Evolutionary conservation across 2,888 invertebrate species (phyloP).

Genomic region (Brachypterus glaber): DNA sequence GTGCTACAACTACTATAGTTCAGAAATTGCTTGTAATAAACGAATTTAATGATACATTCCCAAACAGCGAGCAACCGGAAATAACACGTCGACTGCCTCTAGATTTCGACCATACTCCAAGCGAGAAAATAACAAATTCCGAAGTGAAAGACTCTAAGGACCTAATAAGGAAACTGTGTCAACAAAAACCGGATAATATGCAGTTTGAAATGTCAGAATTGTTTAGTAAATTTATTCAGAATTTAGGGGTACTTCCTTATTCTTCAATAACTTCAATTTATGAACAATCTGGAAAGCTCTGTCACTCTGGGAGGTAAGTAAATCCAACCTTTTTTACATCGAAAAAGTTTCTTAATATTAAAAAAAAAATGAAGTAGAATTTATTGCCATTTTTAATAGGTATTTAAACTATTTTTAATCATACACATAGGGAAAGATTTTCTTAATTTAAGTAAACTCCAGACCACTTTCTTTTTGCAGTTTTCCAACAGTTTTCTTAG

Average conservation of each 20-base stretch:
- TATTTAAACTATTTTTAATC: too few relatives aligned
- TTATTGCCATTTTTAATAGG: too few relatives aligned
- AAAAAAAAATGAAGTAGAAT: too few relatives aligned
- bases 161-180: conserved; percentile 60
- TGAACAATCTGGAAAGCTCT: conserved; percentile 53
- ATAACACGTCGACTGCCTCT: conserved; percentile 53
- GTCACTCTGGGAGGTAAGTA: conserved; percentile 58
- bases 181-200: conserved; percentile 48
- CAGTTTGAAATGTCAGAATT: conserved; percentile 53
- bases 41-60: conserved; percentile 45
- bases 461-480: too few relatives aligned
- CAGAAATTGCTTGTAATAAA: conserved; percentile 49
- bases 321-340: too few relatives aligned
- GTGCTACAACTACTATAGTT: conserved; percentile 58
- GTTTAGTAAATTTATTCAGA: conserved; percentile 57
- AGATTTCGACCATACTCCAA: conserved; percentile 62
- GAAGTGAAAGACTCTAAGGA: conserved; percentile 63
- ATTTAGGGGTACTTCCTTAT: conserved; percentile 57
- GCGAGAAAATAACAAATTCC: conserved; percentile 56
- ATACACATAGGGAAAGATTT: too few relatives aligned
- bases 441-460: too few relatives aligned
- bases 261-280: conserved; percentile 58
- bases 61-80: conserved; percentile 43
- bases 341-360: too few relatives aligned
- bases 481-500: too few relatives aligned